phyloP scores from a whole-genome alignment of 2,797 vertebrate genomes.

The Acestrorhynchus altus region DNA sequence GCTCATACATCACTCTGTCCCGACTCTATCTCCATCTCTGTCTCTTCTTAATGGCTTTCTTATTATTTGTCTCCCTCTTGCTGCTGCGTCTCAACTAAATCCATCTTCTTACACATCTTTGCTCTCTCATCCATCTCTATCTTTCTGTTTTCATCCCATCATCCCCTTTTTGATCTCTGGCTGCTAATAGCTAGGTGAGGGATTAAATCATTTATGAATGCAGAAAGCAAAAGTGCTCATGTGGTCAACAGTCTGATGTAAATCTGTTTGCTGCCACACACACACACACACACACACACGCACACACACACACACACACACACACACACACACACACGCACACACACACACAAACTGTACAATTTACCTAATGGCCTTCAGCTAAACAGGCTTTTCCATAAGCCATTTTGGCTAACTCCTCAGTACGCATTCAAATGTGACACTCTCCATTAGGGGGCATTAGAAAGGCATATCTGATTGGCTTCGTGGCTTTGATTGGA shows the following conservation, averaged over 20 bases:
- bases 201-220: conserved; percentile 78
- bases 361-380: conserved; percentile 71
- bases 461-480: conserved; percentile 44
- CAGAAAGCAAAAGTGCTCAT: conserved; percentile 66
- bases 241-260: conserved; percentile 61
- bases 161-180: conserved; percentile 42
- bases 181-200: conserved; percentile 67
- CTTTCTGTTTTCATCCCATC: conserved; percentile 13
- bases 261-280: conserved; percentile 63
- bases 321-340: conserved; percentile 51
- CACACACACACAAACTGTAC: conserved; percentile 53
- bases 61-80: conserved; percentile 3
- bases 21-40: background rate
- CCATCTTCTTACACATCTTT: conserved; percentile 8
- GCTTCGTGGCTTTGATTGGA: conserved; percentile 24
- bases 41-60: conserved; percentile 25
- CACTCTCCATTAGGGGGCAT: conserved; percentile 43
- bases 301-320: conserved; percentile 46
- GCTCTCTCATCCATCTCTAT: conserved; percentile 14
- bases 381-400: conserved; percentile 51
- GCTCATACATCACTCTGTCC: conserved; percentile 21
- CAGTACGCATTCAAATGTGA: conserved; percentile 38
- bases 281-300: conserved; percentile 27
- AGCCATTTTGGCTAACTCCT: conserved; percentile 35
- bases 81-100: background rate